Evolutionary conservation across 2,888 invertebrate genomes (phyloP).

Genomic region (Heliconius charithonia): DNA sequence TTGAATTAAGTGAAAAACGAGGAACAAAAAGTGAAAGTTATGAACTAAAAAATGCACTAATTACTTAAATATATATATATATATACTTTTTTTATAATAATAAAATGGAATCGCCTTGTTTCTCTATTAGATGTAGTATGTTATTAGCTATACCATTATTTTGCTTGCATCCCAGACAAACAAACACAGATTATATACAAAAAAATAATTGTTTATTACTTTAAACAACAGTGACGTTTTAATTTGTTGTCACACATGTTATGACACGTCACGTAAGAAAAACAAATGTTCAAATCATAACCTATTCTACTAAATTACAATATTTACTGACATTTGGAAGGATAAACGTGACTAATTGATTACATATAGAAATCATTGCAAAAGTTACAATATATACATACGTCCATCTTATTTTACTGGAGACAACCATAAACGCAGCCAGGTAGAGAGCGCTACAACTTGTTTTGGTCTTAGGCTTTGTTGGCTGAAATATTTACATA

Average conservation of each 20-base stretch:
- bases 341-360: slow-evolving; percentile 35
- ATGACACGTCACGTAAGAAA: background rate
- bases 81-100: background rate
- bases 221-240: too few relatives aligned
- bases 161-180: too few relatives aligned
- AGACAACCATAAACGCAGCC: slow-evolving; percentile 28
- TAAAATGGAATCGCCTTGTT: background rate
- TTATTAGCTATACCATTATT: too few relatives aligned
- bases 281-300: slow-evolving; percentile 4
- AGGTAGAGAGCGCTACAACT: background rate
- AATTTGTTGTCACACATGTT: slow-evolving; percentile 2
- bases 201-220: too few relatives aligned
- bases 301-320: slow-evolving; percentile 15
- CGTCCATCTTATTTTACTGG: slow-evolving; percentile 25
- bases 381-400: slow-evolving; percentile 24
- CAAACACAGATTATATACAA: too few relatives aligned
- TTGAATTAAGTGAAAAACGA: too few relatives aligned
- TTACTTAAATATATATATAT: background rate
- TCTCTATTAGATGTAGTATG: background rate
- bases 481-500: slow-evolving; percentile 6
- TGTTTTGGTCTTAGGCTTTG: slow-evolving; percentile 9
- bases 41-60: too few relatives aligned
- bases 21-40: too few relatives aligned
- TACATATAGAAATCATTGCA: slow-evolving; percentile 21
- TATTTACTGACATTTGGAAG: slow-evolving; percentile 23